These are phyloP conservation scores for Holotrichia oblita DNA, from an alignment of 1,140 invertebrate species.

Conservation along the genomic window DNA sequence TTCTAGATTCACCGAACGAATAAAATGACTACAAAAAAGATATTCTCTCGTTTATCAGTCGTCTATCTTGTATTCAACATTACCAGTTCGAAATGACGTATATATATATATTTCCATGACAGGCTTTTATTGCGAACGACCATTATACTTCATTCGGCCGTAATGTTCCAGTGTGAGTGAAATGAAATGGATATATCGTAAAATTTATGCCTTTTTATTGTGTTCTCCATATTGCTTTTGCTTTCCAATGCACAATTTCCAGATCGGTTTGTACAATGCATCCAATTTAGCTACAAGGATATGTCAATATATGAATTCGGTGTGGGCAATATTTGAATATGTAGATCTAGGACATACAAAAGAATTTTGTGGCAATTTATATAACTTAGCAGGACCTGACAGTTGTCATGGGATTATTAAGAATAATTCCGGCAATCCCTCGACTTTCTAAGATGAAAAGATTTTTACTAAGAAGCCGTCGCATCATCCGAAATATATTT, in stretches of 20 bases:
- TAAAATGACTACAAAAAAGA: neutral
- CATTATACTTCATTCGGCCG: constrained; percentile 19
- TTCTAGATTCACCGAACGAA: neutral
- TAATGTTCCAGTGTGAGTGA: constrained; percentile 7
- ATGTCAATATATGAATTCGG: neutral
- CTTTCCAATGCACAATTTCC: neutral
- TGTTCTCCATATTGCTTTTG: constrained; percentile 5
- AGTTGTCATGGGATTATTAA: constrained; percentile 10
- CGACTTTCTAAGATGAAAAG: constrained; percentile 12
- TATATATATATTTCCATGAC: constrained; percentile 8
- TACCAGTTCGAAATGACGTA: constrained; percentile 12
- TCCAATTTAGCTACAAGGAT: neutral
- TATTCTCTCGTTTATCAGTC: neutral
- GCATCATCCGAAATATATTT: constrained; percentile 23
- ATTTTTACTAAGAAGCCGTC: neutral
- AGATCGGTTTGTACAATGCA: neutral
- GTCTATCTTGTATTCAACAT: constrained; percentile 13
- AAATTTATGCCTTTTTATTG: constrained; percentile 13
- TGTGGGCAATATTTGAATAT: neutral
- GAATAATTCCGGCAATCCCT: constrained; percentile 6
- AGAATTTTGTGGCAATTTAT: constrained; percentile 19
- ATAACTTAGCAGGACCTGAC: neutral
- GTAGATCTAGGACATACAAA: neutral
- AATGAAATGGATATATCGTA: constrained; percentile 4
- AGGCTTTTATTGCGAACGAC: constrained; percentile 11